These are phyloP conservation scores for Mystacornis crossleyi DNA, from an alignment of 2,113 vertebrate genomes.

Conservation along the genomic window DNA sequence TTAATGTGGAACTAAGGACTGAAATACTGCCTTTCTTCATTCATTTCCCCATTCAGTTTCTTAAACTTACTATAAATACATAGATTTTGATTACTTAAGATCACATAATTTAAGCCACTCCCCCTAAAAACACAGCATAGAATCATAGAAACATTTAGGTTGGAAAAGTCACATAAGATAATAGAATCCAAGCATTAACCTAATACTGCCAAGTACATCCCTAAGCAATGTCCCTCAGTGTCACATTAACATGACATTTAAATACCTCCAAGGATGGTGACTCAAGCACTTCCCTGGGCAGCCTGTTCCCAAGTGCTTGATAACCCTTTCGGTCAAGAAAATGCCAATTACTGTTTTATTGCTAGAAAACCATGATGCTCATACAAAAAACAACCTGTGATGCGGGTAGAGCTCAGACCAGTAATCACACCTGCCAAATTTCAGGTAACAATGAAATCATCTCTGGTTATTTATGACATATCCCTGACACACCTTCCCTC, in stretches of 20 bases:
- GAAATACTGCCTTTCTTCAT: not conserved
- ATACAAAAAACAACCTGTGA: not conserved
- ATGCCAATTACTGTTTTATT: not conserved
- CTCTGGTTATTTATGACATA: not conserved
- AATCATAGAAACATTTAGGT: not conserved
- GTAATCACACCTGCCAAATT: not conserved
- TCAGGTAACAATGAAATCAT: not conserved
- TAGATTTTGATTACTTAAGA: not conserved
- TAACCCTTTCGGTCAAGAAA: not conserved
- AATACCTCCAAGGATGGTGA: not conserved
- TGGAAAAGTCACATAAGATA: not conserved
- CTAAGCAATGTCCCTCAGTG: not conserved
- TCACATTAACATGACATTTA: not conserved
- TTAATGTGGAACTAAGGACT: not conserved
- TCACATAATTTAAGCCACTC: not conserved
- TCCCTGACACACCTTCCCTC: not conserved
- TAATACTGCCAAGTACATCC: not conserved
- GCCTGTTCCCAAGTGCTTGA: not conserved
- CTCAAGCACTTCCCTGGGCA: not conserved
- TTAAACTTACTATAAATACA: not conserved
- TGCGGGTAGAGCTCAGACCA: not conserved
- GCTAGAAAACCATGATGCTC: not conserved
- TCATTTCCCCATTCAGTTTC: not conserved
- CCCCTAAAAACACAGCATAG: not conserved
- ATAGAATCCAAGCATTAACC: not conserved